Evolutionary conservation across 64 coral and sea anemone genomes (phyloP).

Genomic region (Stichodactyla helianthus): DNA sequence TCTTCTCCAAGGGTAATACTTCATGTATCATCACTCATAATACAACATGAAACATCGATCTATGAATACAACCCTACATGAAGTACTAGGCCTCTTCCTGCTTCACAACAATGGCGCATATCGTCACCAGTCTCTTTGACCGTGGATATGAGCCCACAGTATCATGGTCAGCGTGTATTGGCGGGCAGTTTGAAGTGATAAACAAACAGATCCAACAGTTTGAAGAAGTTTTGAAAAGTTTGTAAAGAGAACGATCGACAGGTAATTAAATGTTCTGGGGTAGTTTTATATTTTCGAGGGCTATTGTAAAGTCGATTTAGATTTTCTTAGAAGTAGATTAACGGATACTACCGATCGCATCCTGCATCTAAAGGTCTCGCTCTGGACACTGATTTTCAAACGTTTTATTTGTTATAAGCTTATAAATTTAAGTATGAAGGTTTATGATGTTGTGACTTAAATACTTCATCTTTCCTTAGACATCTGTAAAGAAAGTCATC

Average conservation of each 20-base stretch:
- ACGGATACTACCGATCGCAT: not conserved
- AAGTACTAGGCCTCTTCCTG: not conserved
- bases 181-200: conserved; percentile 21
- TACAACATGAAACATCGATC: not conserved
- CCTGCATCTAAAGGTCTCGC: no score
- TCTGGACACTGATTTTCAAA: not conserved
- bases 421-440: not conserved
- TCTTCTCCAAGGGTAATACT: not conserved
- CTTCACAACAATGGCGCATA: not conserved
- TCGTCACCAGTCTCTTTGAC: conserved; percentile 13
- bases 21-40: not conserved
- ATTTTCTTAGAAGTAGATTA: not conserved
- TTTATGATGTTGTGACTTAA: not conserved
- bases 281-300: not conserved
- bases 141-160: not conserved
- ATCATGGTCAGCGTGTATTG: not conserved
- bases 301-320: not conserved
- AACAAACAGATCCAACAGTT: conserved; percentile 17
- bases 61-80: not conserved
- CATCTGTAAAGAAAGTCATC: not conserved
- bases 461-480: not conserved
- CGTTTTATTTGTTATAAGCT: not conserved
- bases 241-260: conserved; percentile 4
- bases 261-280: not conserved
- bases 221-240: conserved; percentile 18